Conservation (phyloP, 1,140 invertebrate genomes). For the Drosophila tropicalis region DNA sequence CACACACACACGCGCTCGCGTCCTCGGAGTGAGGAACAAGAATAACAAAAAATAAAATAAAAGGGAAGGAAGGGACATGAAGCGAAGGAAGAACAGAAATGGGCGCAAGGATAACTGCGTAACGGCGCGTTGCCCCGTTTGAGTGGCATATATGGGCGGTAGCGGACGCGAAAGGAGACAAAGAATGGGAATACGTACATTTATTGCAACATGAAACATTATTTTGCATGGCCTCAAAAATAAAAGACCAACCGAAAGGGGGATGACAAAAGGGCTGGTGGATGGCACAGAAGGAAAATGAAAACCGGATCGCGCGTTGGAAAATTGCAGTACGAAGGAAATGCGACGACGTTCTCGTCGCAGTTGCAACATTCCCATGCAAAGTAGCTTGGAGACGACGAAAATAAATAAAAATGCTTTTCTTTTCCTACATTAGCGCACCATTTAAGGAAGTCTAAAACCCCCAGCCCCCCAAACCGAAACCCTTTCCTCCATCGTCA, state of each 20-base stretch:
- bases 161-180: slow-evolving; percentile 24
- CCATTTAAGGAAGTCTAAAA: slow-evolving; percentile 69
- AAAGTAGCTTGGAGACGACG: slow-evolving; percentile 47
- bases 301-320: slow-evolving; percentile 59
- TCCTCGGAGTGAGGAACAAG: slow-evolving; percentile 28
- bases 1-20: not conserved
- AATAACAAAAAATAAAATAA: slow-evolving; percentile 22
- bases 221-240: slow-evolving; percentile 79
- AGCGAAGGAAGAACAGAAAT: slow-evolving; percentile 20
- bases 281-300: not conserved
- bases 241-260: slow-evolving; percentile 41
- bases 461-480: too few species aligned
- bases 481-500: slow-evolving; percentile 18
- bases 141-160: slow-evolving; percentile 49
- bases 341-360: slow-evolving; percentile 73
- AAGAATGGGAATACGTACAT: slow-evolving; percentile 61
- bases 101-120: slow-evolving; percentile 76
- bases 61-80: not conserved
- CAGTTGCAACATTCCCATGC: slow-evolving; percentile 59
- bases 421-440: slow-evolving; percentile 72
- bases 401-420: slow-evolving; percentile 71
- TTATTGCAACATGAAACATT: slow-evolving; percentile 82
- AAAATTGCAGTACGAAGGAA: slow-evolving; percentile 72
- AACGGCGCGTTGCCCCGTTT: slow-evolving; percentile 55
- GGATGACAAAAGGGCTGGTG: slow-evolving; percentile 16